A percentile compares a stretch with the other conserved stretches of the same genome.
phyloP scores from a whole-genome alignment of 2,797 vertebrate genomes.

The Crenuchus spilurus region DNA sequence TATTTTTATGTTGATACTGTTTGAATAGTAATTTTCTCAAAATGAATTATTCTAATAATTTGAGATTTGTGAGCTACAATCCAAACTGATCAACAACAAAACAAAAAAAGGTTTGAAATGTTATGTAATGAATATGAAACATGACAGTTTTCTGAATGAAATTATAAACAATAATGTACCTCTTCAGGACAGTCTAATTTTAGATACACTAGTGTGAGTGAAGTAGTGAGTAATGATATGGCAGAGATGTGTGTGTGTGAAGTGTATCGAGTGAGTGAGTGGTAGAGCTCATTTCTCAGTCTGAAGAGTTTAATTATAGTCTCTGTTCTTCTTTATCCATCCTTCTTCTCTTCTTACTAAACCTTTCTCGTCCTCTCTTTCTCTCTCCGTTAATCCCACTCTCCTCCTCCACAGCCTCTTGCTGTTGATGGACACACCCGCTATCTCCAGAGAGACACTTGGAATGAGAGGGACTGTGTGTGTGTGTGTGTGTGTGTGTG shows the following conservation, averaged over 20 bases:
- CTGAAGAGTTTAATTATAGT: conserved; percentile 36
- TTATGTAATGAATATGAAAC: too few relatives aligned
- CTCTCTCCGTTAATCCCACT: conserved; percentile 14
- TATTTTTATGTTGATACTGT: too few relatives aligned
- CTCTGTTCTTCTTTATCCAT: conserved; percentile 29
- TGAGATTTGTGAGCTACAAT: too few relatives aligned
- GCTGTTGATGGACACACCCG: conserved; percentile 19
- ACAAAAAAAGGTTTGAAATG: too few relatives aligned
- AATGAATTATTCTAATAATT: too few relatives aligned
- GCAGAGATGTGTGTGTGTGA: neutral
- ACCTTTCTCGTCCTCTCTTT: conserved; percentile 22
- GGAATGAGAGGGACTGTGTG: conserved; percentile 29
- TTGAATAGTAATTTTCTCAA: too few relatives aligned
- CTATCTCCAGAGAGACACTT: conserved; percentile 23
- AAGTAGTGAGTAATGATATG: too few relatives aligned
- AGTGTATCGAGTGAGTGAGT: conserved; percentile 31
- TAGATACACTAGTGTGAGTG: too few relatives aligned
- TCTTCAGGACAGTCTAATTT: too few relatives aligned
- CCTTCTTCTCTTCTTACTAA: conserved; percentile 25
- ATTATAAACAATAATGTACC: too few relatives aligned
- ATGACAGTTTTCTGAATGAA: too few relatives aligned
- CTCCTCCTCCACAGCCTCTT: conserved; percentile 14
- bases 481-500: conserved; percentile 43
- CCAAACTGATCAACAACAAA: too few relatives aligned
- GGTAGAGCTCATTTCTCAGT: conserved; percentile 34